phyloP scores from a whole-genome alignment of 2,797 vertebrate species.

The Coluber constrictor region DNA sequence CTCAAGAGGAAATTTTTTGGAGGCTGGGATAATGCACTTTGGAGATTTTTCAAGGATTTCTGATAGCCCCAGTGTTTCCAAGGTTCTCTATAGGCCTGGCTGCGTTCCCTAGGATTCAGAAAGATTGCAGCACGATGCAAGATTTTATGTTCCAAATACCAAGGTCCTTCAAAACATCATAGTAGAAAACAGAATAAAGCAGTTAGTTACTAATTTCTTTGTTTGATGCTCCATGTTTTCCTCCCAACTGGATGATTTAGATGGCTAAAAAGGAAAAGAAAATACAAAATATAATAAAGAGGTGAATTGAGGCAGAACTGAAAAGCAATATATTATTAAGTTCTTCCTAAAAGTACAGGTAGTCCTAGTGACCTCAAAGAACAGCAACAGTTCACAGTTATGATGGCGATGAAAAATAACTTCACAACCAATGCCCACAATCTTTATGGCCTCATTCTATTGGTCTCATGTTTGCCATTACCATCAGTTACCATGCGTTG shows the following conservation, averaged over 20 bases:
- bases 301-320: background rate
- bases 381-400: background rate
- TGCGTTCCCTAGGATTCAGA: conserved; percentile 19
- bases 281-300: background rate
- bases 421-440: background rate
- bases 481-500: background rate
- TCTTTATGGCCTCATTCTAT: background rate
- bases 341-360: background rate
- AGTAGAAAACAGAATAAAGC: conserved; percentile 19
- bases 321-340: background rate
- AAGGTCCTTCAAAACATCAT: conserved; percentile 6
- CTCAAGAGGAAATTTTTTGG: conserved; percentile 53
- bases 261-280: background rate
- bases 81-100: conserved; percentile 46
- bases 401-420: background rate
- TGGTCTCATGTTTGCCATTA: background rate
- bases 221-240: background rate
- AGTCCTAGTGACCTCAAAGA: background rate
- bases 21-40: conserved; percentile 39
- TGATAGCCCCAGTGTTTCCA: conserved; percentile 49
- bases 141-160: conserved; percentile 3
- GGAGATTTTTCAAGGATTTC: conserved; percentile 56
- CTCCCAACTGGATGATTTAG: background rate
- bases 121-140: background rate
- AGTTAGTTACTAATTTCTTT: background rate